These are phyloP conservation scores for Dinothrombium tinctorium DNA, from an alignment of 1,140 invertebrate species.

Conservation along the genomic window DNA sequence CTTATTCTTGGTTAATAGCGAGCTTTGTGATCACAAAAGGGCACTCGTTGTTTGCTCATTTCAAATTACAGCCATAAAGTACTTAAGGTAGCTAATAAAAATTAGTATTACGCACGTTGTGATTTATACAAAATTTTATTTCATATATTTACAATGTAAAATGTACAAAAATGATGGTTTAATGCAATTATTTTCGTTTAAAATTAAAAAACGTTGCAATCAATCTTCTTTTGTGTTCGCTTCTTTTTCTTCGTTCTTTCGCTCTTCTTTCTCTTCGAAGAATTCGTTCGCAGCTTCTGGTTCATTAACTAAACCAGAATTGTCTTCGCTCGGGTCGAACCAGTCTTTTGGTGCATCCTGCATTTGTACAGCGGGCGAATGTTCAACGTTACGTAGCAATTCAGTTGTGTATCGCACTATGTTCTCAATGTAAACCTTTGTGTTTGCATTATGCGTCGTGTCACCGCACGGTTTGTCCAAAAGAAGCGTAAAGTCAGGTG, in stretches of 20 bases:
- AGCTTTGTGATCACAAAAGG: no score
- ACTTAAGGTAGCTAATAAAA: no score
- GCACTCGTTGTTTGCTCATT: no score
- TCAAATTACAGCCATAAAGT: no score
- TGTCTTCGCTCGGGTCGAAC: slow-evolving; percentile 15
- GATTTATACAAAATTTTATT: no score
- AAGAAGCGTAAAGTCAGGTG: slow-evolving; percentile 77
- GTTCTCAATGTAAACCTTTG: slow-evolving; percentile 33
- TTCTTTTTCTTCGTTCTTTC: neutral
- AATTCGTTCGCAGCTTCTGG: slow-evolving; percentile 46
- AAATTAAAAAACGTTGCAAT: neutral
- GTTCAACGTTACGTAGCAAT: slow-evolving; percentile 19
- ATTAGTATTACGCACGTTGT: no score
- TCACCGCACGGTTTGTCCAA: slow-evolving; percentile 19
- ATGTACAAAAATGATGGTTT: no score
- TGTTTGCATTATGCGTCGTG: slow-evolving; percentile 10
- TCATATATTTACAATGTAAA: no score
- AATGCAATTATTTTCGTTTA: no score
- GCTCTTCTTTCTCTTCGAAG: slow-evolving; percentile 41
- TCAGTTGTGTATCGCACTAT: slow-evolving; percentile 19
- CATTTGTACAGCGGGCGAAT: slow-evolving; percentile 50
- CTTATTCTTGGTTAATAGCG: no score
- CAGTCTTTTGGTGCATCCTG: slow-evolving; percentile 56
- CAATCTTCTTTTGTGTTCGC: neutral
- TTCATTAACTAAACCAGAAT: slow-evolving; percentile 5